Percentiles rank a stretch among this genome's conserved stretches.
These are phyloP conservation scores for Lepilemur septentrionalis DNA, from an alignment of 2,797 vertebrate species.

Conservation along the genomic window DNA sequence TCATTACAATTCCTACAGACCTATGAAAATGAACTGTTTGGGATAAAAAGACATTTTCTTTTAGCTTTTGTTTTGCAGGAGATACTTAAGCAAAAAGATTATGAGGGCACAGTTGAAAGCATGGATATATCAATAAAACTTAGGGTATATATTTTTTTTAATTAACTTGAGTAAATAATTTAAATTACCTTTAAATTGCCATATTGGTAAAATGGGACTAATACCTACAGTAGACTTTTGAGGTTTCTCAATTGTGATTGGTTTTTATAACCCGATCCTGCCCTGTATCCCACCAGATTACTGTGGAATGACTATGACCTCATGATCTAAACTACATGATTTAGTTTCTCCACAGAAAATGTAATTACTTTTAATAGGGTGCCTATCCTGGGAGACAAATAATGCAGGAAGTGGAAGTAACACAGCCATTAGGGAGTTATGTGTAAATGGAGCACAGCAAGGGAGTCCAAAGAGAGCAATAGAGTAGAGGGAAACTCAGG, in stretches of 20 bases:
- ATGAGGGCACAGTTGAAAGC: background rate
- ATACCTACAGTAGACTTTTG: background rate
- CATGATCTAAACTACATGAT: background rate
- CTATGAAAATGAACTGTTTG: background rate
- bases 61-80: background rate
- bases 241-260: background rate
- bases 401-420: background rate
- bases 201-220: background rate
- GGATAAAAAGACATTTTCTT: background rate
- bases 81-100: slow-evolving; percentile 3
- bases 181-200: background rate
- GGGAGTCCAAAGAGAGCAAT: background rate
- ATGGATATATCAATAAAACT: background rate
- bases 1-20: background rate
- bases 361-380: background rate
- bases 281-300: background rate
- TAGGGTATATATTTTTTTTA: background rate
- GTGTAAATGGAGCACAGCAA: background rate
- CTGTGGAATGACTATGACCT: background rate
- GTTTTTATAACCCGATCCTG: background rate
- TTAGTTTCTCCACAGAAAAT: background rate
- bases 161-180: background rate
- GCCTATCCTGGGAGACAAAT: background rate
- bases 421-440: background rate
- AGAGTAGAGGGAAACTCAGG: background rate